Conservation (phyloP, 2,797 vertebrate genomes). For the Rhinogobio ventralis region DNA sequence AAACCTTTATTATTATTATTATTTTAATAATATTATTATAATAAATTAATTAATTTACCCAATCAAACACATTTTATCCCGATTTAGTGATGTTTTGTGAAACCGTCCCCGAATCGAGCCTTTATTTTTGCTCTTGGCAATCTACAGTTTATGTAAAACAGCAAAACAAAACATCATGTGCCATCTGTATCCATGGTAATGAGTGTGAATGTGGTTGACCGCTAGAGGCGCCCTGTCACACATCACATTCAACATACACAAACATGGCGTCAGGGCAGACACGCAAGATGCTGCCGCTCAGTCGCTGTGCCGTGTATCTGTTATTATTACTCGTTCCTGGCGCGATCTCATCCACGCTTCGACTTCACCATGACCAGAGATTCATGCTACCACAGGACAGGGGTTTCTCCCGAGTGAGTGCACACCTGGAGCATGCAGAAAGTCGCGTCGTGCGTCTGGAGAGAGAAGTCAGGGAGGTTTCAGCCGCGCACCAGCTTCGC, state of each 20-base stretch:
- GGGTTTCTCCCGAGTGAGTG: conserved; percentile 77
- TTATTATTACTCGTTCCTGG: conserved; percentile 66
- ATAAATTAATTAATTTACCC: not conserved
- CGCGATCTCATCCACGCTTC: conserved; percentile 67
- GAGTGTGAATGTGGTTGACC: conserved; percentile 12
- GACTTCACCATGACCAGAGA: conserved; percentile 65
- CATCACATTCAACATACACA: conserved; percentile 71
- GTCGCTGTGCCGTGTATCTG: conserved; percentile 65
- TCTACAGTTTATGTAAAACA: conserved; percentile 19
- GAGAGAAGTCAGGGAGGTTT: conserved; percentile 63
- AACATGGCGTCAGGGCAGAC: conserved; percentile 81
- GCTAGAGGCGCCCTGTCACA: conserved; percentile 41
- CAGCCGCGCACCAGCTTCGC: conserved; percentile 67
- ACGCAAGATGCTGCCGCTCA: conserved; percentile 72
- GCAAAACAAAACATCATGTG: conserved; percentile 35
- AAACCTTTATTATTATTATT: not conserved
- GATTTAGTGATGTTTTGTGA: not conserved
- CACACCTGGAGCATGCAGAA: conserved; percentile 64
- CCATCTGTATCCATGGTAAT: conserved; percentile 34
- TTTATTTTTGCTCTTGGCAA: not conserved
- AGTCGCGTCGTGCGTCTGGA: conserved; percentile 64
- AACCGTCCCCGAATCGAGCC: not conserved
- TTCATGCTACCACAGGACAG: conserved; percentile 75
- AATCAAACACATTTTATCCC: not conserved
- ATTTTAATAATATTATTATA: not conserved